A percentile compares a stretch with the other conserved stretches of the same genome.
Conservation (phyloP, 92 coral and sea anemone genomes). For the Micromussa lordhowensis region DNA sequence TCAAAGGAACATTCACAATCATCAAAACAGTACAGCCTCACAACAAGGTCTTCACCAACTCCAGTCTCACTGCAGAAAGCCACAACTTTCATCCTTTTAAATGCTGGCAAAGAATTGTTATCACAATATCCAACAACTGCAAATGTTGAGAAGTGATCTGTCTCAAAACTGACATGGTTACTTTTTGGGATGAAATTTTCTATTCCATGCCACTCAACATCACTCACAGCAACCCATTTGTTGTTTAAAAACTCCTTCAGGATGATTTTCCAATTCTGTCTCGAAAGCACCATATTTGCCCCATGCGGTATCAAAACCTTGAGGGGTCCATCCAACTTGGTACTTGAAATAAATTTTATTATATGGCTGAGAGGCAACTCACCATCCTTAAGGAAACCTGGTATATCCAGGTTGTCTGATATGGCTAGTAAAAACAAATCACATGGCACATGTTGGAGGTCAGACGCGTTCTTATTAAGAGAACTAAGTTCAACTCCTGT, state of each 20-base stretch:
- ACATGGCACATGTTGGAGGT: not conserved
- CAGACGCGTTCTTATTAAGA: not conserved
- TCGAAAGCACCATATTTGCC: not conserved
- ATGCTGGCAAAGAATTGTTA: slow-evolving; percentile 11
- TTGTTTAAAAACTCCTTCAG: slow-evolving; percentile 12
- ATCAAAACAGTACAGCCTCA: slow-evolving; percentile 55
- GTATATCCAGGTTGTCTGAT: not conserved
- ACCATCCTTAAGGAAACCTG: not conserved
- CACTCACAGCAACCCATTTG: slow-evolving; percentile 1
- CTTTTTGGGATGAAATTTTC: not conserved
- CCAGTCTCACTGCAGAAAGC: slow-evolving; percentile 42
- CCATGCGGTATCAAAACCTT: slow-evolving; percentile 27
- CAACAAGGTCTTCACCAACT: slow-evolving; percentile 40
- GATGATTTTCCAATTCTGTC: not conserved
- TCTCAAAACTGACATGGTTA: slow-evolving; percentile 46
- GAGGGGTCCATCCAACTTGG: not conserved
- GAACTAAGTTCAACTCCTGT: slow-evolving; percentile 34
- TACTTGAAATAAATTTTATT: not conserved
- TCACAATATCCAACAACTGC: slow-evolving; percentile 51
- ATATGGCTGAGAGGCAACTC: slow-evolving; percentile 16
- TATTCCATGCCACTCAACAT: not conserved
- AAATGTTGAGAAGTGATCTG: slow-evolving; percentile 44
- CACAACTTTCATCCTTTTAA: slow-evolving; percentile 65
- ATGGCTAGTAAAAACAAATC: not conserved
- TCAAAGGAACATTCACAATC: slow-evolving; percentile 53